phyloP scores from a whole-genome alignment of 1,140 invertebrate species.

The Achroia grisella region DNA sequence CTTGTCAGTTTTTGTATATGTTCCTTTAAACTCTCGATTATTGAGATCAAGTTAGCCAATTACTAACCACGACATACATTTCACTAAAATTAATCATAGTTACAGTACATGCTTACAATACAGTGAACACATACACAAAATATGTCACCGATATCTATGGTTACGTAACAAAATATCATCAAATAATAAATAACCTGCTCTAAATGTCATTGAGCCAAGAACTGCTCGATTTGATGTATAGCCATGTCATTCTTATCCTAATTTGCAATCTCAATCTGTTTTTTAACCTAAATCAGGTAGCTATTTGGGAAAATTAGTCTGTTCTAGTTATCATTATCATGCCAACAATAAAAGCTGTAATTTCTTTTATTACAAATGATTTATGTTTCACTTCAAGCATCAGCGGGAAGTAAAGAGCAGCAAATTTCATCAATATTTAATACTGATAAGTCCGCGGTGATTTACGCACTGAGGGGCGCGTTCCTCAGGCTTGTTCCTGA shows the following conservation, averaged over 20 bases:
- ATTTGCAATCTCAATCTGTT: too few species aligned
- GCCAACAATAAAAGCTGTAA: not conserved
- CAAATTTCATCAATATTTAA: constrained; percentile 47
- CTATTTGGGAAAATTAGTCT: too few species aligned
- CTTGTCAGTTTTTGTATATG: too few species aligned
- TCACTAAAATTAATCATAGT: too few species aligned
- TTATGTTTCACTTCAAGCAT: not conserved
- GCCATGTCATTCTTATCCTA: too few species aligned
- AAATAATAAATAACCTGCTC: constrained; percentile 24
- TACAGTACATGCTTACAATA: too few species aligned
- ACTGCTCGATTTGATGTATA: constrained; percentile 4
- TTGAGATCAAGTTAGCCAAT: too few species aligned
- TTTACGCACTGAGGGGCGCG: constrained; percentile 43
- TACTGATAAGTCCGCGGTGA: constrained; percentile 40
- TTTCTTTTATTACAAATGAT: constrained; percentile 10
- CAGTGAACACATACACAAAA: not conserved
- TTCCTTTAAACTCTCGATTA: too few species aligned
- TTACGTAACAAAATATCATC: constrained; percentile 17
- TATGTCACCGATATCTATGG: not conserved
- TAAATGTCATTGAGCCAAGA: constrained; percentile 31
- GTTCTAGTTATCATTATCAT: not conserved
- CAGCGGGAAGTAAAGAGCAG: constrained; percentile 25
- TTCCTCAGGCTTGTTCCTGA: constrained; percentile 33
- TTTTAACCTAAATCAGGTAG: too few species aligned
- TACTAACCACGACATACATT: too few species aligned